Percentiles rank a stretch among this genome's conserved stretches.
These are phyloP conservation scores for Drosophila parvula DNA, from an alignment of 1,140 invertebrate species.

Conservation along the genomic window DNA sequence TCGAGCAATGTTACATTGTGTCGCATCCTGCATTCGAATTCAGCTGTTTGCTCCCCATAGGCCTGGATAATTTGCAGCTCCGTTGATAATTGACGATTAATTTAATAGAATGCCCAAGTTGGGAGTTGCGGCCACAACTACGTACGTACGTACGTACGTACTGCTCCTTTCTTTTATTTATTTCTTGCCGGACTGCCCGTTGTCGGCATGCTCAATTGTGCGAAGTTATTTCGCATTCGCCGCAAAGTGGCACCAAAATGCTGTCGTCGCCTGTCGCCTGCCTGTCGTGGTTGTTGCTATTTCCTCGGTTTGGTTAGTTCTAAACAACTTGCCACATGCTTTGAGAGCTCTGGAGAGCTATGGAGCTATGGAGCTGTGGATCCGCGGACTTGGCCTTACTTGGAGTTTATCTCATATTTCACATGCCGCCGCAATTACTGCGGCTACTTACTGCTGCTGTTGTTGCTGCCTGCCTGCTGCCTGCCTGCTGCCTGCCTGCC, in stretches of 20 bases:
- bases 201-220: conserved; percentile 80
- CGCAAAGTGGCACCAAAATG: conserved; percentile 81
- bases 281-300: conserved; percentile 42
- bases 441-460: conserved; percentile 64
- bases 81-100: conserved; percentile 82
- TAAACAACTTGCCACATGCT: conserved; percentile 82
- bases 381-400: conserved; percentile 64
- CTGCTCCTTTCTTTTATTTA: conserved; percentile 13
- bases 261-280: conserved; percentile 72
- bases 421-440: conserved; percentile 81
- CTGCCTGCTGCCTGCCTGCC: conserved; percentile 2
- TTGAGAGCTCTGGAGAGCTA: conserved; percentile 32
- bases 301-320: conserved; percentile 67
- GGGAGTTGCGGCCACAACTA: conserved; percentile 53
- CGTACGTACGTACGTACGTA: too few relatives aligned
- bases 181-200: conserved; percentile 22
- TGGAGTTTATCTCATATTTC: conserved; percentile 83
- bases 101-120: conserved; percentile 83
- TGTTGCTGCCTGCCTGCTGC: conserved; percentile 7
- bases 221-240: conserved; percentile 81
- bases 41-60: conserved; percentile 42
- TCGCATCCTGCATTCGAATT: conserved; percentile 36
- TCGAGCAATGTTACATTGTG: conserved; percentile 22
- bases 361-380: conserved; percentile 27
- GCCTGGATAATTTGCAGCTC: conserved; percentile 51